Percentiles rank a stretch among this genome's conserved stretches.
Conservation (phyloP, 2,797 vertebrate species). For the Clarias pachynema region DNA sequence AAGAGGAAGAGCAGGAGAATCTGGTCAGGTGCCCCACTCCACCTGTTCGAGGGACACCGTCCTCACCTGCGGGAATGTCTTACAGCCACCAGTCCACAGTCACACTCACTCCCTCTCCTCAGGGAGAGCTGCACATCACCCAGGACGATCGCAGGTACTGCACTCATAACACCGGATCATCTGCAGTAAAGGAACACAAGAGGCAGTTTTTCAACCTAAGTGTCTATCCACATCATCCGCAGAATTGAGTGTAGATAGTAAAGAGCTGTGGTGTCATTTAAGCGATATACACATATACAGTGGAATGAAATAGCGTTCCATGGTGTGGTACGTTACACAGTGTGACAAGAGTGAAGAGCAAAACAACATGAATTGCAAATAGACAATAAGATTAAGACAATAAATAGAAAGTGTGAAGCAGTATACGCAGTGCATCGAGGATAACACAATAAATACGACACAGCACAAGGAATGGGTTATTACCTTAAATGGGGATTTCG, state of each 20-base stretch:
- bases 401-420: background rate
- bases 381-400: background rate
- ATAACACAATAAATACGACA: background rate
- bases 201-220: background rate
- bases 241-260: background rate
- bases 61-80: conserved; percentile 93
- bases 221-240: background rate
- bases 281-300: background rate
- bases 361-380: background rate
- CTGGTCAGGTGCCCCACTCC: conserved; percentile 86
- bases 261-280: background rate
- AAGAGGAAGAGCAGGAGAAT: conserved; percentile 81
- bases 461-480: background rate
- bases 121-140: conserved; percentile 82
- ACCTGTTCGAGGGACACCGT: conserved; percentile 91
- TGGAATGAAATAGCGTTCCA: background rate
- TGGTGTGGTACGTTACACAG: background rate
- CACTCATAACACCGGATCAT: background rate
- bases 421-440: background rate
- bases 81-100: conserved; percentile 98
- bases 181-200: background rate
- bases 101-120: conserved; percentile 94
- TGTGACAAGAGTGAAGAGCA: background rate
- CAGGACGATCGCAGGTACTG: conserved; percentile 83
- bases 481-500: background rate